These are phyloP conservation scores for Dicaeum eximium DNA, from an alignment of 2,113 vertebrate species.

Conservation along the genomic window DNA sequence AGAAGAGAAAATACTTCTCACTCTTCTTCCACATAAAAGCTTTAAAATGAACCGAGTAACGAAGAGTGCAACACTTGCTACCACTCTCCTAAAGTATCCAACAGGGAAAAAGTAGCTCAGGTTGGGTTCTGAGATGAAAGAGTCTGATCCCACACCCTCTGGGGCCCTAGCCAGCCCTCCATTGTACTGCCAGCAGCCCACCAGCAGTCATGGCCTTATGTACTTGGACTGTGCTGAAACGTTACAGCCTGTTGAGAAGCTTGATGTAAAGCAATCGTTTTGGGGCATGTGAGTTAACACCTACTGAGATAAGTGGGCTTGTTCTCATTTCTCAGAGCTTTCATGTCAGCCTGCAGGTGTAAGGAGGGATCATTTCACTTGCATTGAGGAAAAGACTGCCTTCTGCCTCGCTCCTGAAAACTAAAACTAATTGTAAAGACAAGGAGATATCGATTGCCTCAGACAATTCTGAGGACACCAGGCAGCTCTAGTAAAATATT, in stretches of 20 bases:
- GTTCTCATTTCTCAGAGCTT: not conserved
- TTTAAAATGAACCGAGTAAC: not conserved
- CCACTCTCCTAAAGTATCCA: not conserved
- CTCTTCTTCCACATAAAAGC: not conserved
- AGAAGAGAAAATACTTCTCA: not conserved
- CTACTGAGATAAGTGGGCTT: not conserved
- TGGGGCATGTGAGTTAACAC: not conserved
- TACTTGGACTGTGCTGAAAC: not conserved
- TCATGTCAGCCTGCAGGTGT: not conserved
- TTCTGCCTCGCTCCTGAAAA: not conserved
- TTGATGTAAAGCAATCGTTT: not conserved
- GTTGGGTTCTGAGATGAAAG: not conserved
- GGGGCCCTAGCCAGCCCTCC: not conserved
- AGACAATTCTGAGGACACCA: not conserved
- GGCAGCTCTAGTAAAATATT: not conserved
- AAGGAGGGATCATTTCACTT: not conserved
- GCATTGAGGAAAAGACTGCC: not conserved
- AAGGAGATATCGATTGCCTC: not conserved
- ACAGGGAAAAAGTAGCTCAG: not conserved
- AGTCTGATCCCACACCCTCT: not conserved
- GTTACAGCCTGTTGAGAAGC: not conserved
- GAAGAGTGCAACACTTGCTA: fast-evolving
- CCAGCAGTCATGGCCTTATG: not conserved
- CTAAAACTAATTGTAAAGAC: not conserved
- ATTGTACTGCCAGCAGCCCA: not conserved